phyloP scores from a whole-genome alignment of 2,888 invertebrate genomes.

The Stenotaenia linearis region DNA sequence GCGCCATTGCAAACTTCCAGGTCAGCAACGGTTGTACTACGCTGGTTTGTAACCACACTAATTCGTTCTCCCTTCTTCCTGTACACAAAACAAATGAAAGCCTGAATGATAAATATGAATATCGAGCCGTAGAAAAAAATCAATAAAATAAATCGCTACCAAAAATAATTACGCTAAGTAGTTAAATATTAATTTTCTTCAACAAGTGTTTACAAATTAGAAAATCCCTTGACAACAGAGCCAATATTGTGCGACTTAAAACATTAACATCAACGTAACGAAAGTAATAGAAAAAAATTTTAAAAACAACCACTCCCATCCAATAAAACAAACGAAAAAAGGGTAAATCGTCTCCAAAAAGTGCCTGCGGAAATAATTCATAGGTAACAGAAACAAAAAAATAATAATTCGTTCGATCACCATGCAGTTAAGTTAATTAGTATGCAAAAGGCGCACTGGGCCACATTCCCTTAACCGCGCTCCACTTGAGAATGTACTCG shows the following conservation, averaged over 20 bases:
- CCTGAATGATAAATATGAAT: neutral
- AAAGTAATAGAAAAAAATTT: neutral
- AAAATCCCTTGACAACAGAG: neutral
- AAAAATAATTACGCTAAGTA: neutral
- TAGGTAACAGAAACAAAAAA: neutral
- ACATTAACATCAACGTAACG: neutral
- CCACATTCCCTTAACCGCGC: constrained; percentile 21
- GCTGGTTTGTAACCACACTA: neutral
- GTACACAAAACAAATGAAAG: neutral
- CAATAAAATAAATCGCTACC: neutral
- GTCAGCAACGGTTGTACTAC: constrained; percentile 22
- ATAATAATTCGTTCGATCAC: constrained; percentile 21
- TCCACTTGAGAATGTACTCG: constrained; percentile 26
- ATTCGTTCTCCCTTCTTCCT: constrained; percentile 19
- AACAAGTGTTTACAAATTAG: neutral
- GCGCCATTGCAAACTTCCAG: constrained; percentile 19
- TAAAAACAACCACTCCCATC: neutral
- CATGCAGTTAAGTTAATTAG: constrained; percentile 22
- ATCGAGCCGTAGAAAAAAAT: neutral
- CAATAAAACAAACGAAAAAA: neutral
- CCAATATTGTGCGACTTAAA: neutral
- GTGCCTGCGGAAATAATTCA: neutral
- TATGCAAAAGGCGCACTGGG: constrained; percentile 13
- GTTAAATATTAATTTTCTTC: neutral
- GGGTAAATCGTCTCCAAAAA: neutral